Percentiles rank a stretch among this genome's conserved stretches.
phyloP scores from a whole-genome alignment of 1,140 invertebrate species.

The Drosophila bipectinata region DNA sequence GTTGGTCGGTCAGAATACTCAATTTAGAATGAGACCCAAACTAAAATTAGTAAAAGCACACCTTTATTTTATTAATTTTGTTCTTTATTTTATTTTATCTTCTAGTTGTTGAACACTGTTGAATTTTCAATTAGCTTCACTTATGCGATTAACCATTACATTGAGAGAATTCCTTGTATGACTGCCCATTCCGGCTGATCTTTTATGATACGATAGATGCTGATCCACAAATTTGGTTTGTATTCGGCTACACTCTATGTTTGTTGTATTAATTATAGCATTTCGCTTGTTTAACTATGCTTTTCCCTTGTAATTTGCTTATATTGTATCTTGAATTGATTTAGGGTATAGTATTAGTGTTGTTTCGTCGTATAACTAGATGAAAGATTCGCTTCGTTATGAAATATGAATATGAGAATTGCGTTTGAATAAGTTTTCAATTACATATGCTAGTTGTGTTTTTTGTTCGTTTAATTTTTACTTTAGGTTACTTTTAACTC shows the following conservation, averaged over 20 bases:
- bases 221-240: conserved; percentile 54
- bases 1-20: neutral
- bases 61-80: conserved; percentile 50
- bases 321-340: conserved; percentile 58
- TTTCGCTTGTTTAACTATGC: conserved; percentile 53
- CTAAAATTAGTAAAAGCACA: neutral
- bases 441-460: conserved; percentile 42
- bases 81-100: conserved; percentile 74
- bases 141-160: conserved; percentile 49
- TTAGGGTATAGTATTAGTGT: conserved; percentile 52
- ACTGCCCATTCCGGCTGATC: conserved; percentile 15
- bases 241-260: conserved; percentile 27
- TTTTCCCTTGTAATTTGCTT: conserved; percentile 78
- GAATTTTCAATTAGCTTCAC: conserved; percentile 34
- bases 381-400: conserved; percentile 54
- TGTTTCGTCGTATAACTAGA: conserved; percentile 39
- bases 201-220: conserved; percentile 52
- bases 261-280: conserved; percentile 25
- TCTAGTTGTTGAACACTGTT: conserved; percentile 71
- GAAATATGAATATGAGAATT: conserved; percentile 72
- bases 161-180: conserved; percentile 65
- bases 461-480: conserved; percentile 25
- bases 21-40: neutral
- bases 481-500: conserved; percentile 69
- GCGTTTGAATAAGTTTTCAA: conserved; percentile 65